Conservation (phyloP, 2,797 vertebrate genomes). For the Naso thynnoides region DNA sequence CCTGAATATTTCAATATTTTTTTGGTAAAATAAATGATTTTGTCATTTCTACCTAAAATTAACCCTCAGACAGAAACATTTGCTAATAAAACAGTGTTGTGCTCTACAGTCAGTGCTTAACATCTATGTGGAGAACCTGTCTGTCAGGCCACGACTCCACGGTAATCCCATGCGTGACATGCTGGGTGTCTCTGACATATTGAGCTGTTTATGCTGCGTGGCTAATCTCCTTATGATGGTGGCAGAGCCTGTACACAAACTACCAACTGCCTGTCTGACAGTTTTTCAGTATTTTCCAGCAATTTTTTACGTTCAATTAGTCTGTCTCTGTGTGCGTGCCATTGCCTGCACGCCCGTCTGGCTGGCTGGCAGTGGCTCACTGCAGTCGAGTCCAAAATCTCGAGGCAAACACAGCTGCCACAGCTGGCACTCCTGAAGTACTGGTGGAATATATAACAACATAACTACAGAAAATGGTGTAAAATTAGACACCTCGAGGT, state of each 20-base stretch:
- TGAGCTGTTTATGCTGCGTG: slow-evolving; percentile 49
- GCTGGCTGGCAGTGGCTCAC: slow-evolving; percentile 6
- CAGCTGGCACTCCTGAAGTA: slow-evolving; percentile 25
- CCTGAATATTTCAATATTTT: background rate
- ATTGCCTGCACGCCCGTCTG: slow-evolving; percentile 29
- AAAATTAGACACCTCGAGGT: background rate
- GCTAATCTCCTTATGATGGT: slow-evolving; percentile 48
- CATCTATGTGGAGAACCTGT: slow-evolving; percentile 17
- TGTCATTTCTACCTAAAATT: background rate
- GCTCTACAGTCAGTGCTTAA: slow-evolving; percentile 2
- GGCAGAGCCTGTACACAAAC: slow-evolving; percentile 32
- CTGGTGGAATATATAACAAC: background rate
- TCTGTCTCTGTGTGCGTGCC: slow-evolving; percentile 22
- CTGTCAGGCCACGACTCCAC: slow-evolving; percentile 11
- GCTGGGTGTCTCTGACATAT: slow-evolving; percentile 38
- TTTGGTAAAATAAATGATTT: slow-evolving; percentile 7
- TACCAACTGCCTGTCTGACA: slow-evolving; percentile 30
- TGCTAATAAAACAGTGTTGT: slow-evolving; percentile 5
- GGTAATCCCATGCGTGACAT: slow-evolving; percentile 20
- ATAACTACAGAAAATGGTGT: background rate
- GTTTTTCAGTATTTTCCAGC: slow-evolving; percentile 30
- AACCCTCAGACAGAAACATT: slow-evolving; percentile 5
- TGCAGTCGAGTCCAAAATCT: slow-evolving; percentile 6
- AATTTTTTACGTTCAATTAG: slow-evolving; percentile 29
- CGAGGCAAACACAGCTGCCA: slow-evolving; percentile 10